These are phyloP conservation scores for Bettongia penicillata DNA, from an alignment of 2,113 vertebrate species.

Conservation along the genomic window DNA sequence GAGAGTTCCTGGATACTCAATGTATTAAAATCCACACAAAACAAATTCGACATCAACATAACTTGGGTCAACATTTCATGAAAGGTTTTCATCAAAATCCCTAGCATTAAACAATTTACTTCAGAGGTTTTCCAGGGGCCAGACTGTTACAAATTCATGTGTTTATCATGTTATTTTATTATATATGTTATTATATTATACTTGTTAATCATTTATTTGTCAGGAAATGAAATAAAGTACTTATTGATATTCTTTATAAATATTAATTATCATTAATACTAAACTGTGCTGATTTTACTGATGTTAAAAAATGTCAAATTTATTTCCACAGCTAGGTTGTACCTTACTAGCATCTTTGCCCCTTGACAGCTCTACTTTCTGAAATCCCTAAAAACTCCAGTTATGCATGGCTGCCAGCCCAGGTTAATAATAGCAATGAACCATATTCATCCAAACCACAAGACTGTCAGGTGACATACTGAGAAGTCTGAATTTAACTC, in stretches of 20 bases:
- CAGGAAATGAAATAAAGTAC: not conserved
- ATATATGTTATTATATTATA: too few relatives aligned
- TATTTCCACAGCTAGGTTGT: constrained; percentile 63
- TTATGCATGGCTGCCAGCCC: constrained; percentile 83
- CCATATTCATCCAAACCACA: constrained; percentile 95
- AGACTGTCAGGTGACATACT: constrained; percentile 94
- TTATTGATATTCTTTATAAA: not conserved
- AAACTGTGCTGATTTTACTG: constrained; percentile 10
- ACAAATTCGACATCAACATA: constrained; percentile 20
- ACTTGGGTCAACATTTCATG: constrained; percentile 39
- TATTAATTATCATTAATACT: constrained; percentile 37
- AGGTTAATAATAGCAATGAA: constrained; percentile 95
- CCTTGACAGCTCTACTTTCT: constrained; percentile 83
- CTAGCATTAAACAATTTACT: constrained; percentile 48
- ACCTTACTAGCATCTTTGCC: constrained; percentile 89
- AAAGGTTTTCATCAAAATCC: constrained; percentile 35
- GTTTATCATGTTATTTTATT: too few relatives aligned
- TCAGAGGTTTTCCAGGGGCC: constrained; percentile 37
- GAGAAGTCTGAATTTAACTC: constrained; percentile 85
- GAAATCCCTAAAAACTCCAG: constrained; percentile 82
- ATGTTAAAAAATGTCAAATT: constrained; percentile 55
- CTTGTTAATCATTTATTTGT: not conserved
- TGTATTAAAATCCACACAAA: constrained; percentile 5
- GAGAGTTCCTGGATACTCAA: not conserved
- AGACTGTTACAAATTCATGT: not conserved